Base-by-base conservation (phyloP, 2,888 invertebrate genomes). In the Junonia oenone region DNA sequence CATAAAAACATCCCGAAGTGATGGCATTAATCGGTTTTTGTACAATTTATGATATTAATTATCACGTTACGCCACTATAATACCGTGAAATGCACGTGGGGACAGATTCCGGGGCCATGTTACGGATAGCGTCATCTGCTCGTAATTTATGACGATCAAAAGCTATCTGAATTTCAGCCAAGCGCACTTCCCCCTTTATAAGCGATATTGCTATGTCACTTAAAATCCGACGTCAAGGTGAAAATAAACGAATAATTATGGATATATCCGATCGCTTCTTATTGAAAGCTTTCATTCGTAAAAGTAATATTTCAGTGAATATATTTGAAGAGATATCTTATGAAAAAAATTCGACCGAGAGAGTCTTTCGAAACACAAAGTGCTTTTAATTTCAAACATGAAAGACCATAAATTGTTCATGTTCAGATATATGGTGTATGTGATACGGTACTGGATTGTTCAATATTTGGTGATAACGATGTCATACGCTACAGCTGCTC, bases 81-180 rank as follows among this genome's bases (percentile, higher is more conserved):
- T 48, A 59, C 55, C 59, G 61, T 63, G 64, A 62, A 63, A 62
- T 62, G 64, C 64, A 65, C 61, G 63, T 64, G 66, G 63, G 62
- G 59, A 58, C 58, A 63, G 65, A 62, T 61, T 59, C 56, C 40
- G 59, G 58, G 63, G 65, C 67, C 70, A 63, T 76, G 72, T 73
- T 73, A 73, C 78, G 71, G 67, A 65, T 59, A 67, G 69, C 69
- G 67, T 67, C 76, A 76, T 71, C 78, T 80, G 76, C 75, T 71
- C 68, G 67, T 75, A 75, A 81, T 83, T 78, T 81, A 79, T 78
- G 69, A 71, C 72, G 67, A 68, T 69, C 55, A 55, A 55, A 61
- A 59, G 57, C 52, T 47, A 47, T 47, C 50, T 47, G 56, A 43
- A 58, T 50, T 49, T 49, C 49, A 45, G 47, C 54, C 58, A 55